A percentile compares a stretch with the other conserved stretches of the same genome.
These are phyloP conservation scores for Kradibia gibbosae DNA, from an alignment of 1,140 invertebrate genomes.

Conservation along the genomic window DNA sequence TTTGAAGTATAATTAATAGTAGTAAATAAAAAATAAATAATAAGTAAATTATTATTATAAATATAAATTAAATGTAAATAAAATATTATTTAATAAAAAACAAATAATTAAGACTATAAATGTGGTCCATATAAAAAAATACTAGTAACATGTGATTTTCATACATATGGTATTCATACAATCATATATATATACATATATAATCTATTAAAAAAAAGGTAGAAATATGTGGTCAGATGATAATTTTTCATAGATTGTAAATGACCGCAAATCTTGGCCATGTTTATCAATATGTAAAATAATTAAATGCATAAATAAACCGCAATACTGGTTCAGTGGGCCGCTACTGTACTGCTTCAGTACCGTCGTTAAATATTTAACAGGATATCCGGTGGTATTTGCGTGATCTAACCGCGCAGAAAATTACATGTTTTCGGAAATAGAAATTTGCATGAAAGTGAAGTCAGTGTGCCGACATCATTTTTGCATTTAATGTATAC, in stretches of 20 bases:
- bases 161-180: no score
- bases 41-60: no score
- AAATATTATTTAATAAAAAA: no score
- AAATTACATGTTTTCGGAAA: slow-evolving; percentile 50
- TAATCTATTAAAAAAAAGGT: no score
- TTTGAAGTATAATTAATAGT: no score
- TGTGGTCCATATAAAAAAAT: no score
- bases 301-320: background rate
- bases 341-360: background rate
- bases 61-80: no score
- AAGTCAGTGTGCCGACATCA: background rate
- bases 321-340: background rate
- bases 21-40: no score
- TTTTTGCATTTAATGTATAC: background rate
- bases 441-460: slow-evolving; percentile 31
- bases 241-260: slow-evolving; percentile 1
- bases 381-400: slow-evolving; percentile 37
- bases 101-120: no score
- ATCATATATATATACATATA: no score
- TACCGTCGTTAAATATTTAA: slow-evolving; percentile 56
- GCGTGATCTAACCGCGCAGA: background rate
- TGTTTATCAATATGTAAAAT: background rate
- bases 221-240: background rate
- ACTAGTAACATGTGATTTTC: no score
- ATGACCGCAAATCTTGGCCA: background rate